Conservation (phyloP, 2,888 invertebrate genomes). For the Nesidiocoris tenuis region DNA sequence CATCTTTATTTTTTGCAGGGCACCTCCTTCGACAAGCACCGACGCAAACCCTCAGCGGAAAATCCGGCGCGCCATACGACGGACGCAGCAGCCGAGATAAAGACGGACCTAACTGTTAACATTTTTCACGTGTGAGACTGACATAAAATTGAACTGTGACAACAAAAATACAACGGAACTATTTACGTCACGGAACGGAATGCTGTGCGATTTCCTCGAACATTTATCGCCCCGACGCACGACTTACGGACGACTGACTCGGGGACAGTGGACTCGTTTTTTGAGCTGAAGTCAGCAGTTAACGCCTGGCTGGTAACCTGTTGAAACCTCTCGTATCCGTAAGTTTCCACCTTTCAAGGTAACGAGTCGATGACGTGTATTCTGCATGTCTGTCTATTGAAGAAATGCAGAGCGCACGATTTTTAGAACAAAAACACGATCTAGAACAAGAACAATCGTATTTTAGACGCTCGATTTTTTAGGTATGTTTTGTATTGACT, state of each 20-base stretch:
- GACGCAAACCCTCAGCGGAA: constrained; percentile 24
- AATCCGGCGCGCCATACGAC: constrained; percentile 27
- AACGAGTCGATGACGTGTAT: no score
- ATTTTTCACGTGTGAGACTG: constrained; percentile 18
- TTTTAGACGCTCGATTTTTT: no score
- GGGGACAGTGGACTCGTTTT: not conserved
- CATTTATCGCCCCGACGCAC: not conserved
- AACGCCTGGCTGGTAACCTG: no score
- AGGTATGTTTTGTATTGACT: no score
- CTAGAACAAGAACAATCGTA: no score
- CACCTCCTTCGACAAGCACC: constrained; percentile 19
- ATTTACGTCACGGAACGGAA: constrained; percentile 1
- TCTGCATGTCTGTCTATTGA: no score
- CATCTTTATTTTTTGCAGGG: constrained; percentile 11
- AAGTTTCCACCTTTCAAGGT: no score
- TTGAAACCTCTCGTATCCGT: no score
- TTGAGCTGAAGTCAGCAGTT: no score
- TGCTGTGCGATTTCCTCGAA: not conserved
- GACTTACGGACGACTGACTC: not conserved
- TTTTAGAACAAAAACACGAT: no score
- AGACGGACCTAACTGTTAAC: constrained; percentile 2
- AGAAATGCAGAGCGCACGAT: no score
- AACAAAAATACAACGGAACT: constrained; percentile 25
- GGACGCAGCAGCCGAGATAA: constrained; percentile 35
- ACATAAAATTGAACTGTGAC: not conserved